A percentile compares a stretch with the other conserved stretches of the same genome.
Conservation (phyloP, 2,113 vertebrate genomes). For the Heliornis fulica region DNA sequence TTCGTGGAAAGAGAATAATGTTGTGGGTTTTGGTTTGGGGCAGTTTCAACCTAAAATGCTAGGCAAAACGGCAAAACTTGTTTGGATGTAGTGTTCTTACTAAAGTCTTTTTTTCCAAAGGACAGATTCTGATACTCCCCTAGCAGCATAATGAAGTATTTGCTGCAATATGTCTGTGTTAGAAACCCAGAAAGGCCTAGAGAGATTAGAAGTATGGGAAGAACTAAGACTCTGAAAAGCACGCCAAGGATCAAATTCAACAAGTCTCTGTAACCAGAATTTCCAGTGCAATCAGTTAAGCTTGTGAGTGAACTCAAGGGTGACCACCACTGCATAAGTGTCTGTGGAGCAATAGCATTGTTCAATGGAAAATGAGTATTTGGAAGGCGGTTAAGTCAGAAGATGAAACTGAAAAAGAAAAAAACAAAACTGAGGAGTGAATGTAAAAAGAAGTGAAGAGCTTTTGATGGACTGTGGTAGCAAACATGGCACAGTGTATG, state of each 20-base stretch:
- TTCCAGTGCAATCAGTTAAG: slow-evolving; percentile 10
- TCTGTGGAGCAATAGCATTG: background rate
- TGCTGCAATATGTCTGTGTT: background rate
- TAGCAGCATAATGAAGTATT: background rate
- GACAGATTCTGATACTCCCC: slow-evolving; percentile 23
- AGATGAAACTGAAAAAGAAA: background rate
- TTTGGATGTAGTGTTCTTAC: background rate
- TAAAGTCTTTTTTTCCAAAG: background rate
- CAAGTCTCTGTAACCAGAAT: slow-evolving; percentile 1
- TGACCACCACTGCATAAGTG: background rate
- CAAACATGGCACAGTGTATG: background rate
- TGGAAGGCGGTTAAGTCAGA: background rate
- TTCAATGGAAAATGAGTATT: background rate
- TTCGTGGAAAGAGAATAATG: slow-evolving; percentile 3
- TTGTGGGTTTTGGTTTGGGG: background rate
- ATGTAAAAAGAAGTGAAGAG: background rate
- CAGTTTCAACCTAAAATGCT: slow-evolving; percentile 20
- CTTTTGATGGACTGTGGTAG: background rate
- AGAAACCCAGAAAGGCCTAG: slow-evolving; percentile 2
- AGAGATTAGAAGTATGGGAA: slow-evolving; percentile 21
- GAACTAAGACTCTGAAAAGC: background rate
- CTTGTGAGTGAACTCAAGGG: background rate
- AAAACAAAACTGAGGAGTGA: background rate
- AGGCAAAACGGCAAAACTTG: background rate
- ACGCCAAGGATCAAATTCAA: background rate